Evolutionary conservation across 2,113 vertebrate species (phyloP).

Genomic region (Thomomys bottae): DNA sequence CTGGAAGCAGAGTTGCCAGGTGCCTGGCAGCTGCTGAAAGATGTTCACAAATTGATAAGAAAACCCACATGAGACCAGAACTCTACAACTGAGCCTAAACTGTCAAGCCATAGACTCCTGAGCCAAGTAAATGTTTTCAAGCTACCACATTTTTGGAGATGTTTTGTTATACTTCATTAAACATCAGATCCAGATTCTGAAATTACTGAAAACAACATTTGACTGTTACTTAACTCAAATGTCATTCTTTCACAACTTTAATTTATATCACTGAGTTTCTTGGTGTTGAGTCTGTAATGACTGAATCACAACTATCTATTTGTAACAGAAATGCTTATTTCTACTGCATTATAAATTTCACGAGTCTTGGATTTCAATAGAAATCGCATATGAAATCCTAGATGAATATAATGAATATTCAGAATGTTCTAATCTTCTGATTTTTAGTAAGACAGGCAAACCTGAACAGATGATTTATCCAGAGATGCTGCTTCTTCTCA

Average conservation of each 20-base stretch:
- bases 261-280: not conserved
- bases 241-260: constrained; percentile 21
- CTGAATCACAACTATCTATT: constrained; percentile 6
- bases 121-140: not conserved
- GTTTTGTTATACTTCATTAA: constrained; percentile 19
- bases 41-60: not conserved
- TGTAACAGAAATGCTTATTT: constrained; percentile 16
- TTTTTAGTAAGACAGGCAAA: constrained; percentile 50
- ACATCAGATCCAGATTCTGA: not conserved
- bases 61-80: not conserved
- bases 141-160: not conserved
- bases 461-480: constrained; percentile 57
- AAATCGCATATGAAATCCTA: not conserved
- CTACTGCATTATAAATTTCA: constrained; percentile 23
- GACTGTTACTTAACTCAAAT: not conserved
- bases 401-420: constrained; percentile 20
- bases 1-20: not conserved
- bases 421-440: constrained; percentile 4
- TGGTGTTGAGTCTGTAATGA: not conserved
- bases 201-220: constrained; percentile 1
- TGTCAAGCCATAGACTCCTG: not conserved
- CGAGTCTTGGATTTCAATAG: not conserved
- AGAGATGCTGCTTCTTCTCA: constrained; percentile 58
- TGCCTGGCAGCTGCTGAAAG: not conserved
- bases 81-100: not conserved